Percentiles rank a stretch among this genome's conserved stretches.
These are phyloP conservation scores for Erebia aethiops DNA, from an alignment of 2,888 invertebrate species.

Conservation along the genomic window DNA sequence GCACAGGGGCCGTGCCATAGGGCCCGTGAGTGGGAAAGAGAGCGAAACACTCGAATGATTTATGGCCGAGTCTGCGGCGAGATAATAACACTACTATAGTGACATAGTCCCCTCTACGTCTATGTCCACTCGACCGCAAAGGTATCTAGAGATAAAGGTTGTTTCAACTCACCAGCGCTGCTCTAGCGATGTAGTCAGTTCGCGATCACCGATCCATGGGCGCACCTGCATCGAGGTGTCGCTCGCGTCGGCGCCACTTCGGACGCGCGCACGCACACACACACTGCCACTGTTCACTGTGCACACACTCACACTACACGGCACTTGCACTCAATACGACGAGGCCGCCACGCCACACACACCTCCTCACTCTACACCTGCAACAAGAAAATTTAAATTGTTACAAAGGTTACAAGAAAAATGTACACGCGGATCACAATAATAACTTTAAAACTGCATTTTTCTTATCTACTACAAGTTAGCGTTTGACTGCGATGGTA, in stretches of 20 bases:
- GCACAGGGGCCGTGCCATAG: too few relatives aligned
- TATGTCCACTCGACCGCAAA: neutral
- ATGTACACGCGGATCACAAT: neutral
- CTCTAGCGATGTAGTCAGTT: constrained; percentile 74
- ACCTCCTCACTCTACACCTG: constrained; percentile 36
- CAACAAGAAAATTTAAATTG: constrained; percentile 28
- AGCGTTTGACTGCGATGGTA: too few relatives aligned
- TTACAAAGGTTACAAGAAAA: neutral
- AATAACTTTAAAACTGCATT: too few relatives aligned
- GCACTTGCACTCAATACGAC: constrained; percentile 31
- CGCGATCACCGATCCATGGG: constrained; percentile 82
- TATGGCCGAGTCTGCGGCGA: too few relatives aligned
- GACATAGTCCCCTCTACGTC: too few relatives aligned
- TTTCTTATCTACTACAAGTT: too few relatives aligned
- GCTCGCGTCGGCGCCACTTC: constrained; percentile 69
- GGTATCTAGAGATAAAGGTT: neutral
- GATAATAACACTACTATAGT: too few relatives aligned
- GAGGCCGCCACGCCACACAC: constrained; percentile 24
- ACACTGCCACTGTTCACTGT: constrained; percentile 46
- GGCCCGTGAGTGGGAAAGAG: too few relatives aligned
- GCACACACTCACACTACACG: constrained; percentile 27
- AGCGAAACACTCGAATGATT: too few relatives aligned
- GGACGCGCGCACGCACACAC: constrained; percentile 58
- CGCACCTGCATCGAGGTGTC: constrained; percentile 77
- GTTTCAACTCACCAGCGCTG: constrained; percentile 68